Evolutionary conservation across 2,797 vertebrate species (phyloP), one percentile per base, ranked within the genome.

Genomic region (Sphenodon punctatus): DNA sequence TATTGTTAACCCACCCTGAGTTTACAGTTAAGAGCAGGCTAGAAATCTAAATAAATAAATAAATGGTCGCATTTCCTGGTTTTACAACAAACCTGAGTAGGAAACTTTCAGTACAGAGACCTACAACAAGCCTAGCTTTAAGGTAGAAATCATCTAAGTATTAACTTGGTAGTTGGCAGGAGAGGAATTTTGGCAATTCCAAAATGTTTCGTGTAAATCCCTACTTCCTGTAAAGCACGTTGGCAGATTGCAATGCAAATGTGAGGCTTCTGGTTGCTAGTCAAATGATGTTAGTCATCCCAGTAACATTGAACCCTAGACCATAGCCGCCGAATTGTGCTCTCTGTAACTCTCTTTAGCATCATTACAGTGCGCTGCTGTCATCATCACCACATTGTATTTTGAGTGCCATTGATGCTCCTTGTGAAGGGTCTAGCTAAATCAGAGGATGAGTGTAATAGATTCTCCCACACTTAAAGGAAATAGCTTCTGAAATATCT

Each of bases 201-300:
- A 68, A 46, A 75, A 10, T 67, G 48, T 70, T 71, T 79, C 61
- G 27, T 30, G 71, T 71, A 34, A 71, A 43, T 60, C 71, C 39
- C 16, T 63, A 15, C 45, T 56, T 71, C 69, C 67, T 65, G 39
- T 80, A 87, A 83, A 58, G 78, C 32, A 7, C 58, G 51, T 72
- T 65, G 67, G 72, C 39, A 56, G 30, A 55, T 75, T 55, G 39
- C 42, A 34, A 11, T 20, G 20, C 43, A 17, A 64, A 10, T 20
- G 8, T 20, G 20, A 5, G 10, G 43, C 43, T 78, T 75, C 86
- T 91, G 72, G 25, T 69, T 68, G 39, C 42, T 46, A 39, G 51
- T 77, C 80, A 85, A 42, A 65, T 90, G 88, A 22, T 19, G 7
- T 9, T 42, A 83, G 59, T 82, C 74, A 42, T 71, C 77, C 80